A percentile compares a stretch with the other conserved stretches of the same genome.
Evolutionary conservation across 2,113 vertebrate species (phyloP).

Genomic region (Hypocryptadius cinnamomeus): DNA sequence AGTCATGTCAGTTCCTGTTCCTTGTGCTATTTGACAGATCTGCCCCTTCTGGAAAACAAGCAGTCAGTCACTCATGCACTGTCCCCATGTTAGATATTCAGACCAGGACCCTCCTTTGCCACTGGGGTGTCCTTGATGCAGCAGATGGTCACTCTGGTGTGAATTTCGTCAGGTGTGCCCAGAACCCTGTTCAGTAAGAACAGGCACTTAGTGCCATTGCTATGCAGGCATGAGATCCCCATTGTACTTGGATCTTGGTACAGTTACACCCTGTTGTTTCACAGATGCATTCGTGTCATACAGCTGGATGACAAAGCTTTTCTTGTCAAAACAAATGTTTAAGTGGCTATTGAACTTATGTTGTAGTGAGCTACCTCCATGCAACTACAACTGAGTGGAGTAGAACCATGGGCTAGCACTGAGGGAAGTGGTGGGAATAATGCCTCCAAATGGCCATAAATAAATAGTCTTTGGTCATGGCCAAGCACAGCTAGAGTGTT

Average conservation of each 20-base stretch:
- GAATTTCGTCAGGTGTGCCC: neutral
- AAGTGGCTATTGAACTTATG: neutral
- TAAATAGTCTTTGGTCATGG: neutral
- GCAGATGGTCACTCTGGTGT: neutral
- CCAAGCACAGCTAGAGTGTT: neutral
- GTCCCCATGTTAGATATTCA: neutral
- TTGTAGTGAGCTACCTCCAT: neutral
- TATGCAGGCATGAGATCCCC: neutral
- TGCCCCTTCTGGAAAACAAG: neutral
- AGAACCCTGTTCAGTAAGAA: neutral
- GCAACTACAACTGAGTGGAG: neutral
- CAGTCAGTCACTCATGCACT: rapidly evolving
- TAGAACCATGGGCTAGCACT: neutral
- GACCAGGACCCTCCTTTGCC: neutral
- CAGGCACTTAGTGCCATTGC: neutral
- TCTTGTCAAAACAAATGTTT: neutral
- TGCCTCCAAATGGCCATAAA: neutral
- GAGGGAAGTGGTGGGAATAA: neutral
- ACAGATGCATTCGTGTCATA: neutral
- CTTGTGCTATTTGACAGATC: neutral
- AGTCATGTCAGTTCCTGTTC: neutral
- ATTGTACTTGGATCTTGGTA: neutral
- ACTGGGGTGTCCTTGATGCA: neutral
- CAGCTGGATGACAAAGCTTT: neutral
- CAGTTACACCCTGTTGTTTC: neutral